Conservation (phyloP, 64 coral and sea anemone genomes). For the Stichodactyla helianthus region DNA sequence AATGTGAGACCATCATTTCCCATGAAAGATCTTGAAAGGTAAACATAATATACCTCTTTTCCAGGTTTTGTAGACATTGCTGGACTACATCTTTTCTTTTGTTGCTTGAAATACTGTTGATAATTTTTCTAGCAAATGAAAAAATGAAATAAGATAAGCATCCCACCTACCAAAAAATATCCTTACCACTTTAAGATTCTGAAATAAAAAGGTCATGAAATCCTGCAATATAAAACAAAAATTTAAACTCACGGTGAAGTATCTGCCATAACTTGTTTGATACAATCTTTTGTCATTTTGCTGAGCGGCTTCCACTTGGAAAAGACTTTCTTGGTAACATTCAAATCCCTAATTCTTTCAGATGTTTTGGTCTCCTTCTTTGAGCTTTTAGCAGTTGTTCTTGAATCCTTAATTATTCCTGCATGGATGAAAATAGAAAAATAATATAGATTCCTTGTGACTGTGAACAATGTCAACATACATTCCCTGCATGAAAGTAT, state of each 20-base stretch:
- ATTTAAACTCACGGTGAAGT: slow-evolving; percentile 45
- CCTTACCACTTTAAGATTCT: too few relatives aligned
- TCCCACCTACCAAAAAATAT: not conserved
- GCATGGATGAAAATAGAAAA: not conserved
- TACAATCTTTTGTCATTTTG: slow-evolving; percentile 44
- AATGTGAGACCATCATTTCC: not conserved
- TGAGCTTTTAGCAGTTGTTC: not conserved
- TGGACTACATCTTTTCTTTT: slow-evolving; percentile 1
- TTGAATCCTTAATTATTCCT: not conserved
- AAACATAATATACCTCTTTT: not conserved
- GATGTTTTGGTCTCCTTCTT: not conserved
- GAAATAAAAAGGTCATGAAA: too few relatives aligned
- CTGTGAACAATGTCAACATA: too few relatives aligned
- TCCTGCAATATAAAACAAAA: too few relatives aligned
- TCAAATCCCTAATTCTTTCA: slow-evolving; percentile 69
- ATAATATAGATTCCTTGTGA: too few relatives aligned
- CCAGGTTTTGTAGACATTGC: not conserved
- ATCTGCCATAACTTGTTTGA: slow-evolving; percentile 54
- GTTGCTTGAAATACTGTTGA: not conserved
- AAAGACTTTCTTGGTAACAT: slow-evolving; percentile 63
- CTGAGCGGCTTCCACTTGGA: slow-evolving; percentile 64
- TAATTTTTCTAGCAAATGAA: not conserved
- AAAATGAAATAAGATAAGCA: not conserved
- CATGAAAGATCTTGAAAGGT: not conserved
- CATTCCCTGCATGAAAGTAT: too few relatives aligned